A percentile compares a stretch with the other conserved stretches of the same genome.
Evolutionary conservation across 2,113 vertebrate species (phyloP).

Genomic region (Grus americana): DNA sequence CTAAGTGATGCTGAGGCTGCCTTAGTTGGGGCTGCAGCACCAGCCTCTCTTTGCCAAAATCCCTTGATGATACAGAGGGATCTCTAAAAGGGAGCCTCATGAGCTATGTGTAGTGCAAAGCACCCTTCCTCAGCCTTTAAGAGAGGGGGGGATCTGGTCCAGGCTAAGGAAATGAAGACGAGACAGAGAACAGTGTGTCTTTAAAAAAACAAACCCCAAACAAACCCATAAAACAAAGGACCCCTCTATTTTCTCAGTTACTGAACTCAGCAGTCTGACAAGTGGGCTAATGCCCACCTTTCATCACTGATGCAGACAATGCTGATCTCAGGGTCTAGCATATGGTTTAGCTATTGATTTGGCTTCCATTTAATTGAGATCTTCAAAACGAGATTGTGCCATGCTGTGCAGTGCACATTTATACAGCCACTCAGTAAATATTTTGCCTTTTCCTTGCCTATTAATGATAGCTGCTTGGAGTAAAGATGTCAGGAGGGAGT

Average conservation of each 20-base stretch:
- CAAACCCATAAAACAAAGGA: neutral
- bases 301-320: neutral
- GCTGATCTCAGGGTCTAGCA: neutral
- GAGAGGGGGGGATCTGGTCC: neutral
- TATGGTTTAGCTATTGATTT: neutral
- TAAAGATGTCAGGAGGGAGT: neutral
- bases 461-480: neutral
- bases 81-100: neutral
- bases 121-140: neutral
- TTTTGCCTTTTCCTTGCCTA: neutral
- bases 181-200: neutral
- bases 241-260: neutral
- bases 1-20: neutral
- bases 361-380: neutral
- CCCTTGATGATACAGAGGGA: neutral
- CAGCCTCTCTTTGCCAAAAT: neutral
- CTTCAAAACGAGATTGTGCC: neutral
- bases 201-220: neutral
- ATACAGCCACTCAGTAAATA: neutral
- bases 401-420: neutral
- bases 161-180: neutral
- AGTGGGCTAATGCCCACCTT: neutral
- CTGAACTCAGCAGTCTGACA: neutral
- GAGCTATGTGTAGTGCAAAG: neutral
- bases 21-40: neutral